Percentiles rank a stretch among this genome's conserved stretches.
phyloP scores from a whole-genome alignment of 2,797 vertebrate species.

The Labroides dimidiatus region DNA sequence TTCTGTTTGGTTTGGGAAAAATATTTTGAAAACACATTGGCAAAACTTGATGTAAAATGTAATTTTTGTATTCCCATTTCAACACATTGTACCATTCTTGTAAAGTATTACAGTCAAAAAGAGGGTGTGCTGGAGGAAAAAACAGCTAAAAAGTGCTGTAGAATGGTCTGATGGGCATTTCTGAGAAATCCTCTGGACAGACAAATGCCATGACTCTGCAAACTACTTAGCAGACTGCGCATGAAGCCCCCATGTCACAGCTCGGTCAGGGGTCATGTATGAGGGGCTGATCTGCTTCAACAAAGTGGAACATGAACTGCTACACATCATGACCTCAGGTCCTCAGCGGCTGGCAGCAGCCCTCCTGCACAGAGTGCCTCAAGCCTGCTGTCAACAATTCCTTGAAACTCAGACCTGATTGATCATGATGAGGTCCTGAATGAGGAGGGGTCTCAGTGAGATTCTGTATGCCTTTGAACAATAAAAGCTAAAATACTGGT shows the following conservation, averaged over 20 bases:
- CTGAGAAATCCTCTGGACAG: neutral
- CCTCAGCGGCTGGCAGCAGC: conserved; percentile 5
- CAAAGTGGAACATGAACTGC: conserved; percentile 27
- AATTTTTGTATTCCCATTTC: too few species aligned
- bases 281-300: conserved; percentile 22
- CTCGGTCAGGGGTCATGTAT: conserved; percentile 28
- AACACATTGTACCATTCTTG: too few species aligned
- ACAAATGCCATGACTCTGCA: conserved; percentile 29
- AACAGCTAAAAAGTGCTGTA: neutral
- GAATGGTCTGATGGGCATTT: neutral
- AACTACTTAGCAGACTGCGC: conserved; percentile 22
- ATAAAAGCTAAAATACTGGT: neutral
- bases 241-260: conserved; percentile 10
- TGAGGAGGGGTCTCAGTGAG: conserved; percentile 5
- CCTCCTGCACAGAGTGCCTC: conserved; percentile 30
- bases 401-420: conserved; percentile 59
- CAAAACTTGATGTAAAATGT: too few species aligned
- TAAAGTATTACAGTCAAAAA: neutral
- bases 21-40: too few species aligned
- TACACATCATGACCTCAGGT: conserved; percentile 43
- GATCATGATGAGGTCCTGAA: conserved; percentile 42
- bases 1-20: too few species aligned
- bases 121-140: neutral
- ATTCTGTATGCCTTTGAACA: conserved; percentile 5
- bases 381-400: conserved; percentile 60